Conservation (phyloP, 2,113 vertebrate species). For the Nyctereutes procyonoides region DNA sequence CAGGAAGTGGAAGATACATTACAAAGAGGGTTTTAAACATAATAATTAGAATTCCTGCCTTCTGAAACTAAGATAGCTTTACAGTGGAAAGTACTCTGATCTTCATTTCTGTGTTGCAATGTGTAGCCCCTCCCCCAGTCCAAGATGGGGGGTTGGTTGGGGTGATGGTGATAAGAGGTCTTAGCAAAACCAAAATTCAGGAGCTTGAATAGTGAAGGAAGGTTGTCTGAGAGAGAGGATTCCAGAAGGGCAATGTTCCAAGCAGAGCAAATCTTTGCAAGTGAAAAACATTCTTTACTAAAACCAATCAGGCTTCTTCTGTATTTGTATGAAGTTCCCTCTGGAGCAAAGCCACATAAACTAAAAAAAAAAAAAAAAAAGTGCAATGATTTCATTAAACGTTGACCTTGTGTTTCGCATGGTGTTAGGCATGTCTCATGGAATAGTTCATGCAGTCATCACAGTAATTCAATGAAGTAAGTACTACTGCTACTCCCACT, state of each 20-base stretch:
- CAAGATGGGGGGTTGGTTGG: neutral
- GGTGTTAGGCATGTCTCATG: neutral
- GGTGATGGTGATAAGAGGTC: neutral
- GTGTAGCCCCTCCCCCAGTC: neutral
- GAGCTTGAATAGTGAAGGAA: neutral
- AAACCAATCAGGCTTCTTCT: neutral
- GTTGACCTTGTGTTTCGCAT: neutral
- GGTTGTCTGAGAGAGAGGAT: neutral
- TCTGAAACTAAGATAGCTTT: slow-evolving; percentile 48
- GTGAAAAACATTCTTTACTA: neutral
- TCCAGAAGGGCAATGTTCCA: neutral
- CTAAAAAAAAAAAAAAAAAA: neutral
- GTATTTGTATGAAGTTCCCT: neutral
- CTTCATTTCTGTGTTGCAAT: neutral
- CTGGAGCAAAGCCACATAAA: neutral
- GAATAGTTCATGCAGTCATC: neutral
- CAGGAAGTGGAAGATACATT: slow-evolving; percentile 53
- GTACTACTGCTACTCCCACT: neutral
- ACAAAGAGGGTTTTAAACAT: slow-evolving; percentile 49
- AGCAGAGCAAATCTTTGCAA: neutral
- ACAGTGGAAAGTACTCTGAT: neutral
- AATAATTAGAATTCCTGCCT: slow-evolving; percentile 40
- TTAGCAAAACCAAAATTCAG: neutral
- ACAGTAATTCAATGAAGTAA: neutral
- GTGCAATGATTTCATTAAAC: neutral